phyloP scores from a whole-genome alignment of 2,113 vertebrate genomes.

The Edolisoma coerulescens region DNA sequence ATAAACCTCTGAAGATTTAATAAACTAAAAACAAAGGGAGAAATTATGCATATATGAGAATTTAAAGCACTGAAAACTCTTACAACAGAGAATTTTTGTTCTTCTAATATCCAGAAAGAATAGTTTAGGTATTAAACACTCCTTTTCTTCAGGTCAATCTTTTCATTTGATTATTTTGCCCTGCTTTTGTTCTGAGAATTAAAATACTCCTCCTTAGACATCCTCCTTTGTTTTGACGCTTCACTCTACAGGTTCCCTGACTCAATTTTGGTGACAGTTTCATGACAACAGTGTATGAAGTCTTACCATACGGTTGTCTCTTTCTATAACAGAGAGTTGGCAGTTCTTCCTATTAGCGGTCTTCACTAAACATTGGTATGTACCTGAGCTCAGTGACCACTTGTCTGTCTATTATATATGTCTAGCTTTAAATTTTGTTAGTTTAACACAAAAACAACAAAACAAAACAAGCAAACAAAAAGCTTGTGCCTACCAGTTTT shows the following conservation, averaged over 20 bases:
- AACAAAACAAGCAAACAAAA: not conserved
- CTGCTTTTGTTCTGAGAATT: not conserved
- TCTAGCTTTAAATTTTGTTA: not conserved
- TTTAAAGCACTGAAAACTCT: not conserved
- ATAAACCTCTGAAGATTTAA: not conserved
- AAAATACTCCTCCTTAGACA: not conserved
- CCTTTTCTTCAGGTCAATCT: not conserved
- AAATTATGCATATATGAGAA: not conserved
- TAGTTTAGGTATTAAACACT: not conserved
- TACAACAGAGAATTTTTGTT: not conserved
- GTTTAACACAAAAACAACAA: not conserved
- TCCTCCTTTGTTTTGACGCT: not conserved
- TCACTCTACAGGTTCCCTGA: not conserved
- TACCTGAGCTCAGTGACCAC: not conserved
- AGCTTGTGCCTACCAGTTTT: not conserved
- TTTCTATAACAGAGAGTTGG: not conserved
- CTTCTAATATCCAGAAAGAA: not conserved
- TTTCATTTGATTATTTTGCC: not conserved
- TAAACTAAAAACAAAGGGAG: not conserved
- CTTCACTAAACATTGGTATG: not conserved
- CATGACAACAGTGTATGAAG: not conserved
- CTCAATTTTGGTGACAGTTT: not conserved
- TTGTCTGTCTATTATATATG: not conserved
- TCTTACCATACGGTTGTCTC: not conserved
- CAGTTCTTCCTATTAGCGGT: not conserved